Base-by-base conservation (phyloP, 2,113 vertebrate genomes). In the Pterocles orientalis region DNA sequence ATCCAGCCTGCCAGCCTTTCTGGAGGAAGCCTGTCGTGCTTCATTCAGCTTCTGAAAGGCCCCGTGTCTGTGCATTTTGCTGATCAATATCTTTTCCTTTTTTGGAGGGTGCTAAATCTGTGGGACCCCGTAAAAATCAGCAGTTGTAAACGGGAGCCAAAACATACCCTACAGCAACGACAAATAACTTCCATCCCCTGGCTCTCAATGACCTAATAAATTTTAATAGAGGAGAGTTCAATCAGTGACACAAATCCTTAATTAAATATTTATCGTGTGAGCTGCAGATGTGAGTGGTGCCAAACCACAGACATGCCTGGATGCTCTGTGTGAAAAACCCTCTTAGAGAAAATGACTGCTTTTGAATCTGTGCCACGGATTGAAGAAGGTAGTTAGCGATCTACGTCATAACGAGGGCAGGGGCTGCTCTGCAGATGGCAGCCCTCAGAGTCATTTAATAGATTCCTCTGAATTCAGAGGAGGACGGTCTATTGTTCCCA, bases 201-300 rank as follows among this genome's bases (percentile, higher is more conserved):
- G 77, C 71, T 94, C 58, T 86, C 94, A 94, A 45, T 51, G 78
- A 94, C 92, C 84, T 94, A 71, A 80, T 75, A 94, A 89, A 86
- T 71, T 94, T 95, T 96, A 88, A 90, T 80, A 54, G 83, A 91
- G 76, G 86, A 79, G 86, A 92, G 81, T 95, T 97, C 94, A 96
- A 91, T 96, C 93, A 94, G 90, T 93, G 95, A 94, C 93, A 96
- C 78, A 93, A 92, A 94, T 91, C 80, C 87, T 94, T 94, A 95
- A 96, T 96, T 94, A 96, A 97, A 96, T 96, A 94, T 96, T 93
- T 96, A 91, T 91, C 50, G 6, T 71, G 85, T 57, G 82, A 97
- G 90, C 83, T 95, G 94, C 87, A 94, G 86, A 95, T 87, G 65
- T 68, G 83, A 87, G 62, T 17, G 6, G 77, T 92, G 94, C 94